Evolutionary conservation across 2,797 vertebrate species (phyloP).

Genomic region (Sebastes hubbsi): DNA sequence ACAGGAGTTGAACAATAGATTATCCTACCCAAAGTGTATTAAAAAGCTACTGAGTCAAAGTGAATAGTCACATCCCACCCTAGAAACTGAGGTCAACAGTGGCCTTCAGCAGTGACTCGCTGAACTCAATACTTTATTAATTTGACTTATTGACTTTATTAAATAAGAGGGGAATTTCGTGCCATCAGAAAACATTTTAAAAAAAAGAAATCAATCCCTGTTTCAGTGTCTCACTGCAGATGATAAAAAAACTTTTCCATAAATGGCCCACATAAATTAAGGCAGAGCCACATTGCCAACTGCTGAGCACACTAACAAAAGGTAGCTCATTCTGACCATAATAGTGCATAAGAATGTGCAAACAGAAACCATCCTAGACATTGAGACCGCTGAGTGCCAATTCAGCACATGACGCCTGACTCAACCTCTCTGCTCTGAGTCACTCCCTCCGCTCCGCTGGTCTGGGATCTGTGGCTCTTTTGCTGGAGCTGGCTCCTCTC

Average conservation of each 20-base stretch:
- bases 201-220: not conserved
- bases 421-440: slow-evolving; percentile 66
- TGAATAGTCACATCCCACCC: not conserved
- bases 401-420: slow-evolving; percentile 72
- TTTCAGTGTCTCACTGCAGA: not conserved
- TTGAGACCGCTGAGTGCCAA: slow-evolving; percentile 32
- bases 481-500: slow-evolving; percentile 49
- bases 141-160: not conserved
- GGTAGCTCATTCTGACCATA: slow-evolving; percentile 7
- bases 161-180: not conserved
- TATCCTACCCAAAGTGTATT: not conserved
- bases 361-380: slow-evolving; percentile 48
- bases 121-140: not conserved
- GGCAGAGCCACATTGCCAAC: not conserved
- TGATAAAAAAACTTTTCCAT: not conserved
- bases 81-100: not conserved
- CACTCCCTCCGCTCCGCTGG: slow-evolving; percentile 48
- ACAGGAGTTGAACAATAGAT: not conserved
- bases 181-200: slow-evolving; percentile 10
- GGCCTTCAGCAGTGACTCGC: not conserved
- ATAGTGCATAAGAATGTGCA: not conserved
- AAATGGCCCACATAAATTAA: not conserved
- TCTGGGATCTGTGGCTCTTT: slow-evolving; percentile 61
- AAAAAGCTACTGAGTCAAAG: not conserved
- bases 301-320: slow-evolving; percentile 5